Conservation (phyloP, 2,113 vertebrate species). For the Nestor notabilis region DNA sequence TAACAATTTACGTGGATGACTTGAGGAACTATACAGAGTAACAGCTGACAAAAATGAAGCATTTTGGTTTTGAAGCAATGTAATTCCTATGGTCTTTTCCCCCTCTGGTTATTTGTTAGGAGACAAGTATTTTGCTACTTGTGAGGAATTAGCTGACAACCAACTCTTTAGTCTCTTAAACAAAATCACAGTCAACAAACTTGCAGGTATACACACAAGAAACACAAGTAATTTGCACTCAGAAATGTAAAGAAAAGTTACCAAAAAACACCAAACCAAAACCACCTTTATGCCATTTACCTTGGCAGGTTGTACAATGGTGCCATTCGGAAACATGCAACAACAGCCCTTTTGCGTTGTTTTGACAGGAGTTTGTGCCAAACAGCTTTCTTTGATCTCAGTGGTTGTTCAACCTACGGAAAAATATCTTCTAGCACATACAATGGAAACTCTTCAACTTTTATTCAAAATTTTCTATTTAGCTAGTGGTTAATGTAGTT, state of each 20-base stretch:
- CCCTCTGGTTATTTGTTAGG: not conserved
- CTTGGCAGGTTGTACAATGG: slow-evolving; percentile 96
- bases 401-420: slow-evolving; percentile 93
- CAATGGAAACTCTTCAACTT: not conserved
- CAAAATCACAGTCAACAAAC: not conserved
- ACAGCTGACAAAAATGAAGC: not conserved
- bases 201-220: not conserved
- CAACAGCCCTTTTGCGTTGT: slow-evolving; percentile 95
- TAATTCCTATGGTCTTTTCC: not conserved
- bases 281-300: slow-evolving; percentile 67
- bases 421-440: not conserved
- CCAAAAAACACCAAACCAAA: not conserved
- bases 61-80: not conserved
- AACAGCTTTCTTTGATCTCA: slow-evolving; percentile 96
- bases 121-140: not conserved
- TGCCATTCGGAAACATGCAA: slow-evolving; percentile 98
- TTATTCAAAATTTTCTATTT: not conserved
- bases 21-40: not conserved
- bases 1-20: not conserved
- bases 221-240: not conserved
- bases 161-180: not conserved
- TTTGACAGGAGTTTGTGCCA: slow-evolving; percentile 98
- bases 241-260: not conserved
- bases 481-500: not conserved
- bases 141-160: not conserved